Conservation (phyloP, 2,113 vertebrate species). For the Pavo muticus region DNA sequence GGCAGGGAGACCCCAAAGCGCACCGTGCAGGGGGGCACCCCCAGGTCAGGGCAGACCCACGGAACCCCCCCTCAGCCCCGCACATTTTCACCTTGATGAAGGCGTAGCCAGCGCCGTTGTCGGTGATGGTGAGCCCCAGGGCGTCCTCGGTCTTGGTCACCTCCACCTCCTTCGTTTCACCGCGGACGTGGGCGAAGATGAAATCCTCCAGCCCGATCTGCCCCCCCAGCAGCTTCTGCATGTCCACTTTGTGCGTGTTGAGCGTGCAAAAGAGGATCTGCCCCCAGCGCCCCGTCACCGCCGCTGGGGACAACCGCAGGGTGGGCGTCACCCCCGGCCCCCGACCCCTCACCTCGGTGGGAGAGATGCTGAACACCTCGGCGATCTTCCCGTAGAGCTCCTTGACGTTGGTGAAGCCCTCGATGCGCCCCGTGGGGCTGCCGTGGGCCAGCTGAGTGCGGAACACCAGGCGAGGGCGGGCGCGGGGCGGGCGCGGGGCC, state of each 20-base stretch:
- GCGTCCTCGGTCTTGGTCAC: constrained; percentile 95
- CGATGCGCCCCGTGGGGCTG: constrained; percentile 92
- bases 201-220: constrained; percentile 98
- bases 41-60: too few species aligned
- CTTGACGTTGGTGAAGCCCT: constrained; percentile 96
- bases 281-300: not conserved
- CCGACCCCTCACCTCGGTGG: constrained; percentile 87
- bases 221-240: constrained; percentile 96
- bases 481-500: constrained; percentile 54
- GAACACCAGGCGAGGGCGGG: constrained; percentile 89
- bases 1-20: not conserved
- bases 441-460: constrained; percentile 97
- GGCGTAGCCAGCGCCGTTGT: constrained; percentile 94
- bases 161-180: constrained; percentile 96
- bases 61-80: not conserved
- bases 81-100: constrained; percentile 91
- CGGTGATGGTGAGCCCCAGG: constrained; percentile 95
- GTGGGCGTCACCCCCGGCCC: fast-evolving
- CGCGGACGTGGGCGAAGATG: constrained; percentile 94
- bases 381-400: constrained; percentile 97
- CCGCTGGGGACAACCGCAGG: not conserved
- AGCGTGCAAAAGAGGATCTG: constrained; percentile 98
- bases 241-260: constrained; percentile 98
- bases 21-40: fast-evolving
- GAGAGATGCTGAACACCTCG: constrained; percentile 93